Evolutionary conservation across 2,888 invertebrate genomes (phyloP).

Genomic region (Escarpia spicata): DNA sequence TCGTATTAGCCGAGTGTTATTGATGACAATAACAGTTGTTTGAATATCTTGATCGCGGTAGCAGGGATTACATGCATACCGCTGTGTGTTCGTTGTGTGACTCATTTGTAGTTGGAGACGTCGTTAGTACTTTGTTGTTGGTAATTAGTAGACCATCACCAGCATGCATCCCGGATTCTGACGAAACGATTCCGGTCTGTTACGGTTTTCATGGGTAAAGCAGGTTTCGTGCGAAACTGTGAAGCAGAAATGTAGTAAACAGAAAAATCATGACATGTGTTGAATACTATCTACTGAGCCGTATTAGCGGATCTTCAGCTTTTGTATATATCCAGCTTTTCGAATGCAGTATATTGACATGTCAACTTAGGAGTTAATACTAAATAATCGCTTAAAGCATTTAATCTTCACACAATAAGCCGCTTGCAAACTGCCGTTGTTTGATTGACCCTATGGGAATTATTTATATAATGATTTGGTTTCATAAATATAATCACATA

Average conservation of each 20-base stretch:
- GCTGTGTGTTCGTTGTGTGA: background rate
- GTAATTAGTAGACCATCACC: background rate
- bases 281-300: background rate
- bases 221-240: background rate
- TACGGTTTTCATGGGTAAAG: too few species aligned
- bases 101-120: background rate
- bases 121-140: background rate
- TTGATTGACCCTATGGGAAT: background rate
- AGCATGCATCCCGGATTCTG: background rate
- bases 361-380: background rate
- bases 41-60: background rate
- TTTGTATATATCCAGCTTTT: background rate
- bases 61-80: background rate
- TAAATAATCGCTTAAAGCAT: background rate
- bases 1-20: background rate
- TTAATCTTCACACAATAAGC: background rate
- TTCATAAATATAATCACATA: background rate
- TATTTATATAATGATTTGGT: background rate
- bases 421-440: background rate
- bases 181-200: background rate
- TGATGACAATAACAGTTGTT: background rate
- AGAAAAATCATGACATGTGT: background rate
- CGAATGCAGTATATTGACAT: background rate
- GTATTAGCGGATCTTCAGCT: background rate
- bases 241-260: background rate